These are phyloP conservation scores for Helobdella robusta DNA, from an alignment of 2,888 invertebrate species.

Conservation along the genomic window DNA sequence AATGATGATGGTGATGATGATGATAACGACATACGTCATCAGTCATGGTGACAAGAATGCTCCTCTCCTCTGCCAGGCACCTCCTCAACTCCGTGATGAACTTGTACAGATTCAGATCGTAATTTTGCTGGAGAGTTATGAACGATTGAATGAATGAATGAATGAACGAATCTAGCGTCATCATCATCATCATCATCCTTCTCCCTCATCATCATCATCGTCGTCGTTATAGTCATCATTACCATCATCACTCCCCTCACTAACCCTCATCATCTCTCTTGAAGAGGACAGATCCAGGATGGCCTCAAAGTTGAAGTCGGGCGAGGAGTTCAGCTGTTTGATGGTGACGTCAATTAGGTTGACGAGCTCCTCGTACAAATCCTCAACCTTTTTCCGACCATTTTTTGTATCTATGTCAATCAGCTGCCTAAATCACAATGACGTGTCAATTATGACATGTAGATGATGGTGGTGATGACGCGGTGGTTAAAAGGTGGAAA, in stretches of 20 bases:
- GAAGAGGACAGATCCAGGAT: constrained; percentile 14
- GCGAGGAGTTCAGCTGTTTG: constrained; percentile 3
- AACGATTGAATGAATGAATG: too few relatives aligned
- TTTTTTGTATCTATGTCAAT: constrained; percentile 14
- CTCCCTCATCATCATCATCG: too few relatives aligned
- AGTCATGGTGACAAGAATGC: not conserved
- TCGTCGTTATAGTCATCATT: too few relatives aligned
- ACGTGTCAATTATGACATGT: not conserved
- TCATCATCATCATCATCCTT: too few relatives aligned
- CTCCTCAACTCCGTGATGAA: constrained; percentile 19
- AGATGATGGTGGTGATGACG: too few relatives aligned
- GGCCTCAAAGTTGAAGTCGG: constrained; percentile 22
- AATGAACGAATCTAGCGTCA: too few relatives aligned
- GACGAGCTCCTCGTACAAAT: constrained; percentile 17
- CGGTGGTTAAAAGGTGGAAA: too few relatives aligned
- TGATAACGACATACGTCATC: too few relatives aligned
- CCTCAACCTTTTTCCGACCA: constrained; percentile 13
- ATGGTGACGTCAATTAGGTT: constrained; percentile 12
- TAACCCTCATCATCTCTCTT: constrained; percentile 13
- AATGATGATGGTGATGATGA: too few relatives aligned
- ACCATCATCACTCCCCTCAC: too few relatives aligned
- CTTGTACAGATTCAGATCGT: constrained; percentile 9
- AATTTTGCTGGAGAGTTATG: constrained; percentile 6
- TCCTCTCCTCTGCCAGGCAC: constrained; percentile 12
- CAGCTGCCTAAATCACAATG: not conserved